Evolutionary conservation across 35 echinoderm and acorn worm species (phyloP), one percentile per base, ranked within the genome.

Genomic region (Ophioderma brevispina): DNA sequence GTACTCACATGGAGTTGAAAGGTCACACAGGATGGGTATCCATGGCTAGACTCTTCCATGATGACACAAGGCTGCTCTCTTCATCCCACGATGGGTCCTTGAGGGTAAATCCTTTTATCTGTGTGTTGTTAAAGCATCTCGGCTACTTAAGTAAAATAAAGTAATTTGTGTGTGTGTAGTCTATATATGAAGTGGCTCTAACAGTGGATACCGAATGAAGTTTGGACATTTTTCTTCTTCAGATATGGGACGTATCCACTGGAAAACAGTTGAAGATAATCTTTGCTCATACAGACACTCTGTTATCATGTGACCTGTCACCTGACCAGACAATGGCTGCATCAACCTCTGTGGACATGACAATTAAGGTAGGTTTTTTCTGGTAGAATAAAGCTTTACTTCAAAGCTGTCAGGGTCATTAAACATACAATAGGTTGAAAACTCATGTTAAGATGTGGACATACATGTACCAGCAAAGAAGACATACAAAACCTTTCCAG

Each of bases 291-390:
- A 37, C 42, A 1, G 92, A 97, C 23, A 92, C 88, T 85, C 85
- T 97, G 32, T 82, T 97, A 34, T 94, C 92, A 33, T 97, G 88
- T 85, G 92, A 94, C 32, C 39, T 97, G 6, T 94, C 95, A 78
- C 70, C 39, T 25, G 95, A 97, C 85, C 80, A 91, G 46, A 80
- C 78, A 13, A 18, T 91, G 31, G 79, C 89, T 25, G 95, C 87
- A 21, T 92, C 95, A 3, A 90, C 85, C 0, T 97, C 95, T 0
- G 95, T 94, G 0, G 95, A 97, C 56, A 88, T 52, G 59, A 89
- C 95, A 35, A 83, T 87, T 10, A 97, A 94, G 89, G 88, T 97
- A 13, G 35, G 75, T 19, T 30, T n/a, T n/a, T n/a, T n/a, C n/a
- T n/a, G n/a, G n/a, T n/a, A n/a, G n/a, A n/a, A n/a, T n/a, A n/a